Evolutionary conservation across 2,797 vertebrate species (phyloP).

Genomic region (Sebastes dallii): DNA sequence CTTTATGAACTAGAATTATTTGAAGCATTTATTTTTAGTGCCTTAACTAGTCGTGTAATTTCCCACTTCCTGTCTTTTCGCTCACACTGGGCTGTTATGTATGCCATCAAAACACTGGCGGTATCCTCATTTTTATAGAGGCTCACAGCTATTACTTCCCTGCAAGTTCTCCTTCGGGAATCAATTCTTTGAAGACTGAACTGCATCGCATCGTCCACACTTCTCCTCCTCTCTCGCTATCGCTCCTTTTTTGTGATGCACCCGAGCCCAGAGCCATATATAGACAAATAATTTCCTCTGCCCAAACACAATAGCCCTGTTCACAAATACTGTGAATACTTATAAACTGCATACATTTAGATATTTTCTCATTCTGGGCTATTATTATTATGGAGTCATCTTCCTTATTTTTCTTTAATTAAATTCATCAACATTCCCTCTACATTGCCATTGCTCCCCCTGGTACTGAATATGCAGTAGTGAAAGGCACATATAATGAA

Average conservation of each 20-base stretch:
- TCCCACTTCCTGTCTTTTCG: not conserved
- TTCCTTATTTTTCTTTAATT: not conserved
- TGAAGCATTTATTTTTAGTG: not conserved
- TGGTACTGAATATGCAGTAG: not conserved
- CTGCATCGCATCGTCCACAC: not conserved
- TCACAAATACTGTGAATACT: not conserved
- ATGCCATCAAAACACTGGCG: slow-evolving; percentile 44
- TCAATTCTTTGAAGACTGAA: slow-evolving; percentile 51
- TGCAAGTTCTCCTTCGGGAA: slow-evolving; percentile 30
- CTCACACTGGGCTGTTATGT: slow-evolving; percentile 5
- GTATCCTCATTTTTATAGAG: slow-evolving; percentile 37
- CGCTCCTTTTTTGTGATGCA: not conserved
- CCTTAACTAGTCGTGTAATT: not conserved
- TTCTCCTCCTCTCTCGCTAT: not conserved
- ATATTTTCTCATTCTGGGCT: not conserved
- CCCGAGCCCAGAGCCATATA: not conserved
- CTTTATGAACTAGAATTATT: not conserved
- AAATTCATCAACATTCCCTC: not conserved
- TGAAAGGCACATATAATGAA: not conserved
- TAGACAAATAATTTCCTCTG: not conserved
- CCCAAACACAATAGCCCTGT: not conserved
- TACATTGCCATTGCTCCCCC: not conserved
- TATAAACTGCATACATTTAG: not conserved
- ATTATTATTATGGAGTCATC: not conserved
- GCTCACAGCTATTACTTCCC: slow-evolving; percentile 42